Evolutionary conservation across 2,113 vertebrate genomes (phyloP), one percentile per base, ranked within the genome.

Genomic region (Dicentrarchus labrax): DNA sequence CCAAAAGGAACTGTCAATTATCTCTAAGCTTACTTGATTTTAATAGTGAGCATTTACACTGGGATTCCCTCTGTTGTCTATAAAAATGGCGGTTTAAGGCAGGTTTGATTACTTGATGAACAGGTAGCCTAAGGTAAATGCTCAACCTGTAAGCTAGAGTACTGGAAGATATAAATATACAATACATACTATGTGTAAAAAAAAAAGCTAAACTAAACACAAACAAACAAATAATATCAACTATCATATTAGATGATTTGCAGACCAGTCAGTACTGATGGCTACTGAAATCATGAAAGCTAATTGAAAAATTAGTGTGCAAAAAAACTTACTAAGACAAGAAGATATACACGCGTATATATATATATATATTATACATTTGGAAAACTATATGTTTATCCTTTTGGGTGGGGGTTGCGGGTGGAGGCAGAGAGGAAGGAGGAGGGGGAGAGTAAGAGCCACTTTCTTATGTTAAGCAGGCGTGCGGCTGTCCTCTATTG

Each of bases 401-500:
- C 17, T 9, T 48, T 68, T 74, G 61, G 51, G 24, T 77, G 68
- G 76, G 74, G 86, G 62, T 16, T 45, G 69, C 1, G 54, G 75
- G 76, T 78, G 60, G 76, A 72, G 72, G 68, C 68, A 84, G 76
- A 83, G 88, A 57, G 76, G 83, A 85, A 88, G 65, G 76, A 76
- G 86, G 85, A 70, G 85, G 84, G 81, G 85, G 68, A 60, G 83
- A 77, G 84, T 92, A 91, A 94, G 92, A 92, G 93, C 89, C 93
- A 95, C 94, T 94, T 94, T 94, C 92, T 94, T 92, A 93, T 94
- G 94, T 92, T 94, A 95, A 94, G 91, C 92, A 94, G 94, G 92
- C 93, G 90, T 94, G 91, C 91, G 91, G 91, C 93, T 93, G 91
- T 94, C 89, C 91, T 93, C 92, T 89, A 93, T 94, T 94, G 94